Evolutionary conservation across 1,140 invertebrate species (phyloP).

Genomic region (Anastrepha ludens): DNA sequence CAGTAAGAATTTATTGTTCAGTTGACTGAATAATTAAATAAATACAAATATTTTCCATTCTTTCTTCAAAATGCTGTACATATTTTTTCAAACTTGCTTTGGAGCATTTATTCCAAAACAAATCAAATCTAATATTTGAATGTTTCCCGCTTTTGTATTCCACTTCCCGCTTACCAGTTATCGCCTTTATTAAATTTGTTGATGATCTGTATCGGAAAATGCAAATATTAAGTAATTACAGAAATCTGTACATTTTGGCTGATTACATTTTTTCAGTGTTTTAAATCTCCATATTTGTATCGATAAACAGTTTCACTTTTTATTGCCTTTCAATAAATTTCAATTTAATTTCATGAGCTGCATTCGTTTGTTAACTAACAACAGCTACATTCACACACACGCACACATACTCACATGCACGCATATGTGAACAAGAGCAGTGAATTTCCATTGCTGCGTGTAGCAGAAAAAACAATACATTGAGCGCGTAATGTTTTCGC

Average conservation of each 20-base stretch:
- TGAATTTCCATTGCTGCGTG: not conserved
- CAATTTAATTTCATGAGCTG: constrained; percentile 24
- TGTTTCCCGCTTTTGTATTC: too few species aligned
- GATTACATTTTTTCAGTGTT: not conserved
- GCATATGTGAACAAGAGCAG: not conserved
- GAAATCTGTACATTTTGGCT: not conserved
- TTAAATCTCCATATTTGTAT: not conserved
- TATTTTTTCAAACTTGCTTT: too few species aligned
- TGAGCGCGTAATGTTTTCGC: not conserved
- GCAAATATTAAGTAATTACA: not conserved
- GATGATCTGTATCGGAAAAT: too few species aligned
- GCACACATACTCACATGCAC: not conserved
- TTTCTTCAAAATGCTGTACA: too few species aligned
- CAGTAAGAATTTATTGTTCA: too few species aligned
- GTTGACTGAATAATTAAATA: too few species aligned
- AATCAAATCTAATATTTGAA: too few species aligned
- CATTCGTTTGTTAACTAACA: not conserved
- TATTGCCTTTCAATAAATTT: not conserved
- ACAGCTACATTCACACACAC: not conserved
- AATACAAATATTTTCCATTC: too few species aligned
- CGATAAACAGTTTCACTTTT: constrained; percentile 18
- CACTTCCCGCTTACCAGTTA: too few species aligned
- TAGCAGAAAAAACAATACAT: not conserved
- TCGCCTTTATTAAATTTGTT: too few species aligned
- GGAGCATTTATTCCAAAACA: too few species aligned